These are phyloP conservation scores for Brachyptera putata DNA, from an alignment of 2,888 invertebrate species.

Conservation along the genomic window DNA sequence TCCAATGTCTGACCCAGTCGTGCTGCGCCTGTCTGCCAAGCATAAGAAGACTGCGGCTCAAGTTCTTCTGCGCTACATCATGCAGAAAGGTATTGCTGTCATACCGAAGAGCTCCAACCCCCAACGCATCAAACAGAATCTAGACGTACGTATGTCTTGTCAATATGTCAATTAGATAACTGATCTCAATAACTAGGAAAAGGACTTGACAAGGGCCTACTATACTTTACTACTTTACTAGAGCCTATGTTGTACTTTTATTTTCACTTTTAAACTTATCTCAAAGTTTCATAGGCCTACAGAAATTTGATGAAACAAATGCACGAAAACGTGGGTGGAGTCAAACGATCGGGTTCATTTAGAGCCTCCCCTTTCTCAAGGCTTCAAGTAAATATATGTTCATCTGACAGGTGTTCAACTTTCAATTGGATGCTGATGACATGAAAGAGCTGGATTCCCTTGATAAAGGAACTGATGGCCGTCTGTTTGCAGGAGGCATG, in stretches of 20 bases:
- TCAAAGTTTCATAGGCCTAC: no score
- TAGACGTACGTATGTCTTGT: constrained; percentile 58
- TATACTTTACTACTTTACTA: no score
- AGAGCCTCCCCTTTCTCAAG: no score
- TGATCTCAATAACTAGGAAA: no score
- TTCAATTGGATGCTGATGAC: constrained; percentile 59
- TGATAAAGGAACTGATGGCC: constrained; percentile 60
- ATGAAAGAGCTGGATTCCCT: constrained; percentile 56
- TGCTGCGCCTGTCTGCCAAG: constrained; percentile 39
- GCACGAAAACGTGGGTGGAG: no score
- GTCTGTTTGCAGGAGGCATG: constrained; percentile 67
- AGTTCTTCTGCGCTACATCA: constrained; percentile 63
- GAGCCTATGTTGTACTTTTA: no score
- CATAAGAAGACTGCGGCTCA: constrained; percentile 71
- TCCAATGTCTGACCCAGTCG: constrained; percentile 35
- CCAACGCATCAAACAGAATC: constrained; percentile 67
- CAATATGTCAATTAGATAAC: no score
- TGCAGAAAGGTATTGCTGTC: constrained; percentile 67
- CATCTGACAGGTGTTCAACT: constrained; percentile 56
- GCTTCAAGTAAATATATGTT: no score
- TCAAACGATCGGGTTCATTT: no score
- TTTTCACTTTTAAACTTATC: no score
- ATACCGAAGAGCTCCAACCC: constrained; percentile 83
- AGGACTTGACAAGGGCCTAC: no score
- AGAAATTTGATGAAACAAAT: no score